These are phyloP conservation scores for Patella caerulea DNA, from an alignment of 2,888 invertebrate species.

Conservation along the genomic window DNA sequence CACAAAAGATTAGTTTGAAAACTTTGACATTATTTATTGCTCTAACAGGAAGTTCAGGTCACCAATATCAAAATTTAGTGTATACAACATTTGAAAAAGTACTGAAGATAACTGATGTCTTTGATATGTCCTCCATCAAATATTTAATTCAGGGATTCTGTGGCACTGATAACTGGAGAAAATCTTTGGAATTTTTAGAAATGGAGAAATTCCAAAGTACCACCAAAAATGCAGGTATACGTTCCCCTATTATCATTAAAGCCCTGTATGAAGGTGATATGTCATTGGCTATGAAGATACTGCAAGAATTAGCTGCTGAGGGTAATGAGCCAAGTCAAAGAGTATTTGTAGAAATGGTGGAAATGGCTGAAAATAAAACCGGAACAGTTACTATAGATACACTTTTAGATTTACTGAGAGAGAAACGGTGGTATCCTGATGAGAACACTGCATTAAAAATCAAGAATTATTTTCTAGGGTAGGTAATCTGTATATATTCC, in stretches of 20 bases:
- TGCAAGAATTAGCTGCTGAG: constrained; percentile 23
- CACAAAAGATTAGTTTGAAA: no score
- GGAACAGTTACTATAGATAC: background rate
- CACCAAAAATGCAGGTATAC: constrained; percentile 6
- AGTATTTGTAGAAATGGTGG: constrained; percentile 21
- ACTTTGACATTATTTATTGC: no score
- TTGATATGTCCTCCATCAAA: constrained; percentile 27
- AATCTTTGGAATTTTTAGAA: constrained; percentile 36
- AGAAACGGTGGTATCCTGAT: constrained; percentile 22
- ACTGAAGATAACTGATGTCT: constrained; percentile 21
- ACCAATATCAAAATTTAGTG: constrained; percentile 21
- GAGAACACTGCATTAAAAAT: constrained; percentile 6
- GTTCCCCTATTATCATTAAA: constrained; percentile 25
- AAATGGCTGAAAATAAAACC: constrained; percentile 9
- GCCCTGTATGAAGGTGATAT: constrained; percentile 30
- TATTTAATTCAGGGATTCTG: constrained; percentile 35
- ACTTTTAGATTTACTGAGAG: constrained; percentile 13
- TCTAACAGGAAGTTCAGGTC: no score
- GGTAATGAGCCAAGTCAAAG: constrained; percentile 18
- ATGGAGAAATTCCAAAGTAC: constrained; percentile 24
- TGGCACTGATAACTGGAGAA: constrained; percentile 35
- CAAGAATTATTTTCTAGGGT: constrained; percentile 19
- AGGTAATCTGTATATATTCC: background rate
- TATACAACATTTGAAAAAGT: constrained; percentile 21
- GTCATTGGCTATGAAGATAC: constrained; percentile 13